phyloP scores from a whole-genome alignment of 1,140 invertebrate genomes.

The Cydia amplana region DNA sequence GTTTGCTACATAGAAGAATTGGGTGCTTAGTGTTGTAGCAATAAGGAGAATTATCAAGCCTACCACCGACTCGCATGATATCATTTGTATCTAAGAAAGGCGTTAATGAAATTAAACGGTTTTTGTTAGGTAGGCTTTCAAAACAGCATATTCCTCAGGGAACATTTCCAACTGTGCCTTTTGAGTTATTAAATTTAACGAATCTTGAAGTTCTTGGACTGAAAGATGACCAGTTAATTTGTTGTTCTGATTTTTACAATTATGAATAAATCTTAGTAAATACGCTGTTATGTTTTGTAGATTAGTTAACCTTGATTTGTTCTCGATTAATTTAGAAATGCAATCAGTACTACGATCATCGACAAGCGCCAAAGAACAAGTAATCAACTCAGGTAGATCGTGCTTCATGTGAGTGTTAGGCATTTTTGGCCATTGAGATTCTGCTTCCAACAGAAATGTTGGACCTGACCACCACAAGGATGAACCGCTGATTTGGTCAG shows the following conservation, averaged over 20 bases:
- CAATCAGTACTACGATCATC: neutral
- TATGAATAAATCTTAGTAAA: slow-evolving; percentile 39
- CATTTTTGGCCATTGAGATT: slow-evolving; percentile 33
- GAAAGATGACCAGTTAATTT: slow-evolving; percentile 32
- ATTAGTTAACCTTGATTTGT: neutral
- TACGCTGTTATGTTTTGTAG: slow-evolving; percentile 37
- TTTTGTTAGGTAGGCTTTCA: slow-evolving; percentile 35
- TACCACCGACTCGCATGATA: slow-evolving; percentile 42
- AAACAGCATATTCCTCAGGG: slow-evolving; percentile 34
- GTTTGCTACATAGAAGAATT: too few species aligned
- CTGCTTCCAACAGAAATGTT: slow-evolving; percentile 31
- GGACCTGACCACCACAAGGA: slow-evolving; percentile 65
- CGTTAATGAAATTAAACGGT: slow-evolving; percentile 37
- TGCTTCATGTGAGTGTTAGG: slow-evolving; percentile 15
- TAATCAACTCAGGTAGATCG: slow-evolving; percentile 34
- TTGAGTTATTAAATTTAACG: slow-evolving; percentile 32
- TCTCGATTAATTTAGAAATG: slow-evolving; percentile 1
- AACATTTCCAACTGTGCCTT: slow-evolving; percentile 38
- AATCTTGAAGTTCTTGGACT: slow-evolving; percentile 34
- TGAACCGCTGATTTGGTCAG: slow-evolving; percentile 44
- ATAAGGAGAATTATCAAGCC: slow-evolving; percentile 41
- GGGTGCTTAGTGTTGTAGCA: slow-evolving; percentile 40
- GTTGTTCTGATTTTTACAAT: slow-evolving; percentile 34
- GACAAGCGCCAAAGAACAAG: slow-evolving; percentile 24
- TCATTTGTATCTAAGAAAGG: slow-evolving; percentile 39